Evolutionary conservation across 2,113 vertebrate species (phyloP).

Genomic region (Atractosteus spatula): DNA sequence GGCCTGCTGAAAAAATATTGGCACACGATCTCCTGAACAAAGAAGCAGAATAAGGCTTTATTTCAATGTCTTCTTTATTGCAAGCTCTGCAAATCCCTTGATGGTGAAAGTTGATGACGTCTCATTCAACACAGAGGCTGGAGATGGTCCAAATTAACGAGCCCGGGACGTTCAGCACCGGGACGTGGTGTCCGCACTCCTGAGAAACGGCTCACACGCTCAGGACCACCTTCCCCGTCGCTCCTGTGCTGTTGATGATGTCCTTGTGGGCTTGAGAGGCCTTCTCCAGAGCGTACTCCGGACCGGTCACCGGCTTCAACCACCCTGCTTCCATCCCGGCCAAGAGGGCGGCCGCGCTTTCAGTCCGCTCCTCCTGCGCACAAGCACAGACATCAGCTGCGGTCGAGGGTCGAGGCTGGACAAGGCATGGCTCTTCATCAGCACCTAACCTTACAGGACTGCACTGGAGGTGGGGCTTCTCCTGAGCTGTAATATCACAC

Average conservation of each 20-base stretch:
- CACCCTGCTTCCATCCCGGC: slow-evolving; percentile 73
- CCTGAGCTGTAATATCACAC: no score
- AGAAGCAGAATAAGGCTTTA: no score
- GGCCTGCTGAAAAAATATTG: no score
- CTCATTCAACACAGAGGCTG: no score
- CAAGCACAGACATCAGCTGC: slow-evolving; percentile 4
- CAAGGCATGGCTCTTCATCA: not conserved
- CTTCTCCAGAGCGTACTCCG: slow-evolving; percentile 64
- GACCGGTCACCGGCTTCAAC: slow-evolving; percentile 68
- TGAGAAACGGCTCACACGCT: slow-evolving; percentile 33
- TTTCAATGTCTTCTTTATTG: no score
- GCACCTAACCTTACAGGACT: not conserved
- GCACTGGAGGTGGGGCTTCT: no score
- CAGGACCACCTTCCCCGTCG: slow-evolving; percentile 79
- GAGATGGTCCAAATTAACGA: no score
- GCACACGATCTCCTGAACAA: no score
- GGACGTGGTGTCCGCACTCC: no score
- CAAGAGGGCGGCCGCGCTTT: slow-evolving; percentile 55
- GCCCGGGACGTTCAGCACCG: no score
- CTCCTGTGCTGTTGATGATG: slow-evolving; percentile 63
- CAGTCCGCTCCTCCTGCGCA: slow-evolving; percentile 61
- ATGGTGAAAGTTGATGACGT: no score
- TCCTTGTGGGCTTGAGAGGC: slow-evolving; percentile 66
- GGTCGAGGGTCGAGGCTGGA: not conserved
- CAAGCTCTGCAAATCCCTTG: no score